phyloP scores from a whole-genome alignment of 2,113 vertebrate species.

The Bothrops jararaca region DNA sequence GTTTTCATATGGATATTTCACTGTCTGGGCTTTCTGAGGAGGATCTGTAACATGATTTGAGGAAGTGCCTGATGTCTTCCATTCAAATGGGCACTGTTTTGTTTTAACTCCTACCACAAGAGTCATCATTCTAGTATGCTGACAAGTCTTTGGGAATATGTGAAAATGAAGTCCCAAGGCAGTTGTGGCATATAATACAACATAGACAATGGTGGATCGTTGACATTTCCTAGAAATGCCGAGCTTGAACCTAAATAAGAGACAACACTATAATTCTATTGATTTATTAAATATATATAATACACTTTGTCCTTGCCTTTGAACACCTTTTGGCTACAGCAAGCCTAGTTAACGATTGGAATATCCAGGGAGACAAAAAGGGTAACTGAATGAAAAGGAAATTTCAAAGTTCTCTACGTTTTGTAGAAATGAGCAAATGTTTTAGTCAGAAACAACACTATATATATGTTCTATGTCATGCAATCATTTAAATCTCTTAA shows the following conservation, averaged over 20 bases:
- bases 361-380: background rate
- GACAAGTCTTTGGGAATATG: constrained; percentile 68
- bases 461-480: background rate
- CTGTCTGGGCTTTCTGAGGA: constrained; percentile 77
- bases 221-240: constrained; percentile 76
- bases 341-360: constrained; percentile 17
- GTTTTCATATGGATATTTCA: constrained; percentile 95
- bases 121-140: constrained; percentile 58
- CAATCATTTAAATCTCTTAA: background rate
- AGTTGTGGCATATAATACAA: constrained; percentile 47
- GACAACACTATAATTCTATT: constrained; percentile 71
- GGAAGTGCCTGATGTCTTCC: constrained; percentile 55
- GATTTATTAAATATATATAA: constrained; percentile 64
- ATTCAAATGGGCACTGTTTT: constrained; percentile 59
- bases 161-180: constrained; percentile 54
- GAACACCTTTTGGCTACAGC: constrained; percentile 64
- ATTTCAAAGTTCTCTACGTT: background rate
- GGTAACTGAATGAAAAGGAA: background rate
- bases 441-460: background rate
- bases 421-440: background rate
- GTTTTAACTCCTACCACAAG: constrained; percentile 59
- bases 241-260: constrained; percentile 65
- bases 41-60: constrained; percentile 69
- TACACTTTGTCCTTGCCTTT: constrained; percentile 67
- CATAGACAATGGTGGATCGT: constrained; percentile 65